phyloP scores from a whole-genome alignment of 2,797 vertebrate species.

The Semotilus atromaculatus region DNA sequence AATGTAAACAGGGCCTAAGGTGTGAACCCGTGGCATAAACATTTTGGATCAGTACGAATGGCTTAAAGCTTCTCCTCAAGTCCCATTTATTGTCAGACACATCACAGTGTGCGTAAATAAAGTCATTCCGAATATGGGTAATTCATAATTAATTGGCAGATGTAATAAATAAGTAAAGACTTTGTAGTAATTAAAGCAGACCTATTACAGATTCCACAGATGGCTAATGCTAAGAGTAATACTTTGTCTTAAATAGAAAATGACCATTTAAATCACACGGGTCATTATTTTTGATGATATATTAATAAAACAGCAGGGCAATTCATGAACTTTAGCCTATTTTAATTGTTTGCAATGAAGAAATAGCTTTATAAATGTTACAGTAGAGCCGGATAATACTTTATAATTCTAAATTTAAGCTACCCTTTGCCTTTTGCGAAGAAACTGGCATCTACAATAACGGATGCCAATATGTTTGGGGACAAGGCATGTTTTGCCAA shows the following conservation, averaged over 20 bases:
- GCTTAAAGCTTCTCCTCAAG: not conserved
- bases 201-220: not conserved
- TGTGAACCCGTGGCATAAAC: not conserved
- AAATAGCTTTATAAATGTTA: not conserved
- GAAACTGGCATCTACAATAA: not conserved
- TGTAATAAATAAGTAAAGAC: not conserved
- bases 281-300: not conserved
- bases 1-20: not conserved
- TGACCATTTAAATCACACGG: not conserved
- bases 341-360: not conserved
- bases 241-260: slow-evolving; percentile 5
- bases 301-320: not conserved
- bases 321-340: not conserved
- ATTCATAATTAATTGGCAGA: not conserved
- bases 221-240: not conserved
- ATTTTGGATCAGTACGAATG: not conserved
- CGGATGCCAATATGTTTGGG: not conserved
- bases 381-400: not conserved
- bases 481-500: not conserved
- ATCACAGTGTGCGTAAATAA: not conserved
- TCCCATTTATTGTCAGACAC: not conserved
- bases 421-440: no score
- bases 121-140: not conserved
- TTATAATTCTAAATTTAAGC: not conserved
- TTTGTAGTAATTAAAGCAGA: not conserved